Evolutionary conservation across 2,888 invertebrate species (phyloP).

Genomic region (Rhamnusium bicolor): DNA sequence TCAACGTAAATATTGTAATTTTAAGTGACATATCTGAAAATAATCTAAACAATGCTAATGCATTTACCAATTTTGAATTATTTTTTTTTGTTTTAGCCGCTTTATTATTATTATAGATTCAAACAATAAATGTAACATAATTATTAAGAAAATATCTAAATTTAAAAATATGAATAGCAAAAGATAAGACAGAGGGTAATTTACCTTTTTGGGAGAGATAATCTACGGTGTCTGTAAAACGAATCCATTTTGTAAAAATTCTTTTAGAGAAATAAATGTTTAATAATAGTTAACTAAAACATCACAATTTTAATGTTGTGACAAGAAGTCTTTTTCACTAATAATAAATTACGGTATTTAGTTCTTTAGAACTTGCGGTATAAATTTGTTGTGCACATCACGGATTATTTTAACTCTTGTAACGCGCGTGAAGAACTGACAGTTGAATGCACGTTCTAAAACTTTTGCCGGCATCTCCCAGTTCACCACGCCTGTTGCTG

Average conservation of each 20-base stretch:
- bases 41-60: too few relatives aligned
- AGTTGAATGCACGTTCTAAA: constrained; percentile 48
- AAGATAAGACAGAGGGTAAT: not conserved
- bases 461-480: constrained; percentile 58
- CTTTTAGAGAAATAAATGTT: not conserved
- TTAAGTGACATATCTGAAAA: too few relatives aligned
- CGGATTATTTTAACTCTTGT: constrained; percentile 36
- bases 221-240: constrained; percentile 51
- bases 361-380: constrained; percentile 22
- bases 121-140: too few relatives aligned
- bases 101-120: too few relatives aligned
- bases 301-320: constrained; percentile 22
- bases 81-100: too few relatives aligned
- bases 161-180: too few relatives aligned
- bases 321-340: not conserved
- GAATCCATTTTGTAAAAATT: constrained; percentile 50
- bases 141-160: too few relatives aligned
- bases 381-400: constrained; percentile 33
- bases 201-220: constrained; percentile 57
- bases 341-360: constrained; percentile 12
- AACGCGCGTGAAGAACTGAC: constrained; percentile 56
- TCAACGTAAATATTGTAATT: too few relatives aligned
- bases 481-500: constrained; percentile 64
- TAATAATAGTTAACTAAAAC: constrained; percentile 14
- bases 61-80: too few relatives aligned